Evolutionary conservation across 2,113 vertebrate species (phyloP), one percentile per base, ranked within the genome.

Genomic region (Phalacrocorax pelagicus): DNA sequence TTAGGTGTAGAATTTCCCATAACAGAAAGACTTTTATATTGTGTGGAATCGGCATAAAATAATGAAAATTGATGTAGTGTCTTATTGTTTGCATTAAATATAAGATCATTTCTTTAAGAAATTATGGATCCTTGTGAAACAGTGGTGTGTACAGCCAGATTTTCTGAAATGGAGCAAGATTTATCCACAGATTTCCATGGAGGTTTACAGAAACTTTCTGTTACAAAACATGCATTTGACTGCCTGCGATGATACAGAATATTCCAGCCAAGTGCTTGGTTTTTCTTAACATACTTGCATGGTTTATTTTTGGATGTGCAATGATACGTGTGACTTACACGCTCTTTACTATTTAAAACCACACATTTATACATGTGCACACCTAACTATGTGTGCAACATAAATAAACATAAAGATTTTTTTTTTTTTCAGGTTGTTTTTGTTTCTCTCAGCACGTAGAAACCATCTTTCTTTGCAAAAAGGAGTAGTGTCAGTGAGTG

Each of bases 321-420:
- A 20, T 22, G 34, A 24, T 49, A 54, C 4, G 9, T 80, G 63
- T 1, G 3, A 86, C 32, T 44, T 73, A 44, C 4, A 21, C 0
- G 0, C 5, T 65, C 36, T 70, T 47, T 42, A 12, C 72, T 42
- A 6, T 66, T 74, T 91, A 58, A 78, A 85, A n/a, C 32, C 2
- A 3, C 1, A 1, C 2, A 1, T 58, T 27, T 0, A 15, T 1
- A 16, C 2, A 18, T 1, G 5, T 20, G 12, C 24, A 46, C 27
- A 24, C 8, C 34, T 82, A 15, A 15, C 21, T 52, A 18, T 47
- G 30, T n/a, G 52, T 19, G 42, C n/a, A 58, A 12, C 24, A 18
- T 26, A 65, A 1, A 18, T 38, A 70, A 79, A 57, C 3, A 5
- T n/a, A 20, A 57, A 9, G 12, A n/a, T 82, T 52, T 55, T 32